Evolutionary conservation across 2,888 invertebrate species (phyloP), one percentile per base, ranked within the genome.

Genomic region (Lacanobia wlatinum): DNA sequence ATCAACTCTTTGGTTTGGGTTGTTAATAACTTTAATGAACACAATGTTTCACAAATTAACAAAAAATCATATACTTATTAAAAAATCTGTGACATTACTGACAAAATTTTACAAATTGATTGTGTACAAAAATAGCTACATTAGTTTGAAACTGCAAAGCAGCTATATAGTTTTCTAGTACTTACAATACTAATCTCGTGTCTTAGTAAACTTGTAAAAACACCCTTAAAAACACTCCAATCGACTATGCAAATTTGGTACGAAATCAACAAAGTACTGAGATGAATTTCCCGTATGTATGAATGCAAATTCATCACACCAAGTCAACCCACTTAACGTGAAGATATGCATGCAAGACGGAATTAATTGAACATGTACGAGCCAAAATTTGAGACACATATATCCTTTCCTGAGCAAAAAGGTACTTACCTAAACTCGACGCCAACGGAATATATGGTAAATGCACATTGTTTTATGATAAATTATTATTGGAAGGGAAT

Each of bases 321-420:
- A 48, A 84, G 63, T 65, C 59, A 73, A 68, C 84, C 40, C 62
- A 69, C 69, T 70, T 73, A 72, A 76, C 59, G 70, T 73, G 74
- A 53, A 82, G 70, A 79, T 82, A 84, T 84, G 82, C 79, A 79
- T 75, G 66, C 70, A 84, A 84, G 78, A 63, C 68, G 72, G 70
- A 75, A 73, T 83, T 83, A 81, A 81, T 83, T 84, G 84, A 74
- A 76, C 77, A 62, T 60, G 60, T 66, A 43, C 16, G 53, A 60
- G 56, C 63, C 43, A 61, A 60, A 59, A 78, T 80, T 69, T 66
- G 43, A 60, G 21, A 70, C 14, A 21, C 7, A 58, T 28, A 59
- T 46, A 63, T 67, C 46, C 3, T 14, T 34, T 28, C 38, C 14
- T 28, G 28, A 62, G 58, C 18, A 60, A 52, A 69, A 70, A 63